These are phyloP conservation scores for Drosophila kurseongensis DNA, from an alignment of 1,140 invertebrate genomes.

Conservation along the genomic window DNA sequence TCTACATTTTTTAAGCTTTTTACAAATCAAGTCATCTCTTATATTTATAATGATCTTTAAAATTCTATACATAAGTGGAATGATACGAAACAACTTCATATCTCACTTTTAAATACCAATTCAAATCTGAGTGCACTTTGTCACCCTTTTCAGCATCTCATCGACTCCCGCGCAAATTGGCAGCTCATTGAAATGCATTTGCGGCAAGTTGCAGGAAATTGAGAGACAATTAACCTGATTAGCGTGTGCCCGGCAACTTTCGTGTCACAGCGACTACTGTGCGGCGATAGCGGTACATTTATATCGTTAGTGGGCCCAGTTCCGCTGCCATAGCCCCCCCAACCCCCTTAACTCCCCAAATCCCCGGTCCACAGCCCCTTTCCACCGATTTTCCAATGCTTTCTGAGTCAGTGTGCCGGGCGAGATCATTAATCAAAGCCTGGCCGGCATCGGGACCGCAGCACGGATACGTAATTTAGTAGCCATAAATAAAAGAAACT, in stretches of 20 bases:
- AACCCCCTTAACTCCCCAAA: not conserved
- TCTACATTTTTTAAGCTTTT: too few species aligned
- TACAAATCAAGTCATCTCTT: too few species aligned
- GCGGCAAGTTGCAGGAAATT: constrained; percentile 72
- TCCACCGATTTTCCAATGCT: constrained; percentile 12
- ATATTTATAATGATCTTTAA: too few species aligned
- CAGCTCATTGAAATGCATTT: constrained; percentile 43
- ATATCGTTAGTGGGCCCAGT: constrained; percentile 56
- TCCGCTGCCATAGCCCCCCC: not conserved
- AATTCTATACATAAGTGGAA: too few species aligned
- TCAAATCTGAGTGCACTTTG: not conserved
- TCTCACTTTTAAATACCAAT: not conserved
- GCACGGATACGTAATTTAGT: constrained; percentile 79
- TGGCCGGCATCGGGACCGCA: constrained; percentile 35
- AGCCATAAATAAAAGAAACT: constrained; percentile 81
- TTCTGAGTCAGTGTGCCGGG: constrained; percentile 29
- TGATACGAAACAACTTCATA: too few species aligned
- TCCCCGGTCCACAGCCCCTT: not conserved
- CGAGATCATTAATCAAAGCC: constrained; percentile 76
- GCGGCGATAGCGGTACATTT: constrained; percentile 63
- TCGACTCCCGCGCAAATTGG: constrained; percentile 37
- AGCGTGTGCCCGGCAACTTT: constrained; percentile 56
- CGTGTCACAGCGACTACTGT: constrained; percentile 65
- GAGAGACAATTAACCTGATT: constrained; percentile 82
- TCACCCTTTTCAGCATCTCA: constrained; percentile 15